Conservation (phyloP, 1,140 invertebrate species). For the Doryteuthis pealeii region DNA sequence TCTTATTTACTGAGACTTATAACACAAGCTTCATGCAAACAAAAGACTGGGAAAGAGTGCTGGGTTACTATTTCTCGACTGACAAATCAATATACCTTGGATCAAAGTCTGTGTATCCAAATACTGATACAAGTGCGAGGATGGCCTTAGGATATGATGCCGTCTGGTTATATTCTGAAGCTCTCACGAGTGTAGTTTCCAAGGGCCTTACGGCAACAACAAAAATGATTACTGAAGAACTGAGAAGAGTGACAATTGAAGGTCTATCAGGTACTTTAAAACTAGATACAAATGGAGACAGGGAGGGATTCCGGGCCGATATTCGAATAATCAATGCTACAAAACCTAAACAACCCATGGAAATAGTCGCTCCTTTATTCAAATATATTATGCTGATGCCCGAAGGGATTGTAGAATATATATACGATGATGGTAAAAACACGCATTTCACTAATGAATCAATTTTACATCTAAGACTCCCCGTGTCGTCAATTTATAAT, state of each 20-base stretch:
- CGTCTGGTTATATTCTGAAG: background rate
- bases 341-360: background rate
- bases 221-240: background rate
- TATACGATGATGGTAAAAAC: background rate
- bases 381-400: background rate
- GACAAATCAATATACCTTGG: slow-evolving; percentile 12
- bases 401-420: background rate
- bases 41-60: slow-evolving; percentile 6
- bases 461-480: background rate
- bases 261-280: background rate
- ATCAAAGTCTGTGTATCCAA: background rate
- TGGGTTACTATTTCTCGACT: slow-evolving; percentile 3
- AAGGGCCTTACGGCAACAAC: background rate
- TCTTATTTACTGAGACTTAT: slow-evolving; percentile 14
- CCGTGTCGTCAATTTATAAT: background rate
- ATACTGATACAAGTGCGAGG: background rate
- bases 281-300: background rate
- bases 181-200: background rate
- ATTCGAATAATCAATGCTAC: background rate
- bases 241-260: background rate
- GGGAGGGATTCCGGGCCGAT: background rate
- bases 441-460: background rate
- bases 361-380: background rate
- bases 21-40: background rate
- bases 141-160: background rate